These are phyloP conservation scores for Cenopis cana DNA, from an alignment of 2,888 invertebrate species.

Conservation along the genomic window DNA sequence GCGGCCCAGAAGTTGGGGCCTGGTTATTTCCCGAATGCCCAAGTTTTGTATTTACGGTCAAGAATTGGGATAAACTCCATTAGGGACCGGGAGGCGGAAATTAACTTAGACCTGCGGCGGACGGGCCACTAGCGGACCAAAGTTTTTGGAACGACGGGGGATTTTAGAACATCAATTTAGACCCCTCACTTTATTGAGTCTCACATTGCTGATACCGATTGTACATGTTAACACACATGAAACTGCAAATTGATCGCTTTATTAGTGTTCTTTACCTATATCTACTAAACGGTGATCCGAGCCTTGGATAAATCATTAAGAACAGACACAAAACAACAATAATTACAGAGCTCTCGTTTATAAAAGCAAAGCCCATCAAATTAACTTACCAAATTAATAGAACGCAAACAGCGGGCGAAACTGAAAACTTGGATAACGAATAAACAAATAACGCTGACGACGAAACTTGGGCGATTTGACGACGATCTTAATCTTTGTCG, in stretches of 20 bases:
- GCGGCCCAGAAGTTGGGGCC: slow-evolving; percentile 48
- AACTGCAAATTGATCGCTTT: not conserved
- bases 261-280: not conserved
- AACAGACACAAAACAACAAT: slow-evolving; percentile 7
- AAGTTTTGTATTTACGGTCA: slow-evolving; percentile 57
- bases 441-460: slow-evolving; percentile 54
- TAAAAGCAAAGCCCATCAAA: slow-evolving; percentile 45
- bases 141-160: slow-evolving; percentile 45
- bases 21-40: slow-evolving; percentile 49
- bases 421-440: slow-evolving; percentile 52
- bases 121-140: slow-evolving; percentile 50
- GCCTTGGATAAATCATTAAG: not conserved
- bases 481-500: slow-evolving; percentile 54
- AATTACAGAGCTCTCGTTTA: slow-evolving; percentile 24
- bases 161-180: slow-evolving; percentile 39
- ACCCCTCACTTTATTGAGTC: slow-evolving; percentile 22
- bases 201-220: slow-evolving; percentile 15
- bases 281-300: not conserved
- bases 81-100: slow-evolving; percentile 67
- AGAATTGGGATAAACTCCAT: slow-evolving; percentile 64
- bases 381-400: slow-evolving; percentile 42
- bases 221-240: not conserved
- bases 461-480: slow-evolving; percentile 54
- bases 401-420: slow-evolving; percentile 27
- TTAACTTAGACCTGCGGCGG: slow-evolving; percentile 71